Conservation (phyloP, 2,888 invertebrate species). For the Eupelmus urozonus region DNA sequence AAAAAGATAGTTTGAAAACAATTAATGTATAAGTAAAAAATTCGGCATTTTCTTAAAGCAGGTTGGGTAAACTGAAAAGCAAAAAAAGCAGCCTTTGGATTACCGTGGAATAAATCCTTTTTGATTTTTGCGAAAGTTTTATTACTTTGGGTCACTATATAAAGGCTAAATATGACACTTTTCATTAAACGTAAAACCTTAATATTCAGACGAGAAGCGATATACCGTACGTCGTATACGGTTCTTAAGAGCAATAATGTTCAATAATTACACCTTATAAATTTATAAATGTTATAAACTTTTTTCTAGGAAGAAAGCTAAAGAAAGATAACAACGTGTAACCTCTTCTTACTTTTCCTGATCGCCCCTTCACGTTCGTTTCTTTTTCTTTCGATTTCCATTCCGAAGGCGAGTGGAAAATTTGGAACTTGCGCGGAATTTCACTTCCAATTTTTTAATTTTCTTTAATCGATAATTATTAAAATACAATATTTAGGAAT, state of each 20-base stretch:
- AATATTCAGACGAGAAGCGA: conserved; percentile 59
- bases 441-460: conserved; percentile 14
- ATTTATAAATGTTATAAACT: conserved; percentile 76
- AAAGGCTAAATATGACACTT: conserved; percentile 74
- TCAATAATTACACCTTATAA: conserved; percentile 75
- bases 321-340: conserved; percentile 72
- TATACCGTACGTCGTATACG: conserved; percentile 51
- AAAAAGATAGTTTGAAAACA: conserved; percentile 11
- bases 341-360: conserved; percentile 57
- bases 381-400: conserved; percentile 45
- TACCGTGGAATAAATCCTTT: conserved; percentile 55
- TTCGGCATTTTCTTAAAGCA: not conserved
- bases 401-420: conserved; percentile 43
- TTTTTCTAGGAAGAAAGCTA: conserved; percentile 68
- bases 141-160: conserved; percentile 70
- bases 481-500: conserved; percentile 5
- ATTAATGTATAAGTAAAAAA: conserved; percentile 12
- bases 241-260: conserved; percentile 68
- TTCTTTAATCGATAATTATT: conserved; percentile 40
- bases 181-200: conserved; percentile 68
- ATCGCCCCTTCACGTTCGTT: conserved; percentile 26
- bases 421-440: conserved; percentile 46
- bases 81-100: conserved; percentile 46
- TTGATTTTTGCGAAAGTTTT: conserved; percentile 71
- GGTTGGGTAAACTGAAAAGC: not conserved